phyloP scores from a whole-genome alignment of 2,113 vertebrate genomes.

The Neoarius graeffei region DNA sequence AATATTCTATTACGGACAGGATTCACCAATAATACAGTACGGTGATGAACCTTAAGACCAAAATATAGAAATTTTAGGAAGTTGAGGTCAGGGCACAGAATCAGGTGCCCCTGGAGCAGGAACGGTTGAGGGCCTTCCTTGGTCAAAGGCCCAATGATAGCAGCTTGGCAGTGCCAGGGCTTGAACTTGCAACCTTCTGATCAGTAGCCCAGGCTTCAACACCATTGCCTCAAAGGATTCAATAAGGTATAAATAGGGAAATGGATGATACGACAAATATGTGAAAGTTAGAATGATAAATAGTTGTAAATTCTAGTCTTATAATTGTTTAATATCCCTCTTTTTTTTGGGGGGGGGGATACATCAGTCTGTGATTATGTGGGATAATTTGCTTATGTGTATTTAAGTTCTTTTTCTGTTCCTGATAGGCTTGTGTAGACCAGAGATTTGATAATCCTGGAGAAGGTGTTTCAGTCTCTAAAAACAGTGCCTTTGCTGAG shows the following conservation, averaged over 20 bases:
- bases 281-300: not conserved
- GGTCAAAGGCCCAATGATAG: not conserved
- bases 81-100: not conserved
- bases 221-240: not conserved
- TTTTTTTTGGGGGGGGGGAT: not conserved
- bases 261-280: not conserved
- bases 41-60: not conserved
- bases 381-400: not conserved
- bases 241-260: not conserved
- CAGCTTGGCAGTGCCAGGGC: not conserved
- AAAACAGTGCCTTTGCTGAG: conserved; percentile 93
- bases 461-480: conserved; percentile 86
- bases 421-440: conserved; percentile 87
- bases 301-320: not conserved
- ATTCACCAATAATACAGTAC: not conserved
- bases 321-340: not conserved
- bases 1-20: not conserved
- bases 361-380: not conserved
- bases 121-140: not conserved
- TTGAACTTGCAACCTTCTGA: not conserved
- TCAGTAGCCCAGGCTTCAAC: not conserved
- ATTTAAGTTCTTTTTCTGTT: conserved; percentile 4
- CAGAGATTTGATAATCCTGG: conserved; percentile 91
- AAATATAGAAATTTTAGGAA: not conserved
- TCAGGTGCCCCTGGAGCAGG: not conserved